phyloP scores from a whole-genome alignment of 2,888 invertebrate genomes.

The Busseola fusca region DNA sequence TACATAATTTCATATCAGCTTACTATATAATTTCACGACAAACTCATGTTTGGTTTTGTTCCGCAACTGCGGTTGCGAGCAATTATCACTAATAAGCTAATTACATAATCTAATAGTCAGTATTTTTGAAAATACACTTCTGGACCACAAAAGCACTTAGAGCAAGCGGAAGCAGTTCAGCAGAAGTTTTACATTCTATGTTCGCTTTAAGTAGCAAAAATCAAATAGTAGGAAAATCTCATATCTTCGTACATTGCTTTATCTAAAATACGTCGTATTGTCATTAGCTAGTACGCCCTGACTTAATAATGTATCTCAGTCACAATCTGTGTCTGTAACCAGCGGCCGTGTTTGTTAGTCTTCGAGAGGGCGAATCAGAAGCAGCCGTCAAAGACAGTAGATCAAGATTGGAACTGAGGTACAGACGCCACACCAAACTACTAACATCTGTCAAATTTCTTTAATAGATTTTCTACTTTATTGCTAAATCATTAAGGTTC shows the following conservation, averaged over 20 bases:
- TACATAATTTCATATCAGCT: conserved; percentile 63
- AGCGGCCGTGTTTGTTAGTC: neutral
- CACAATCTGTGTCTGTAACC: neutral
- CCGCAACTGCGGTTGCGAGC: conserved; percentile 34
- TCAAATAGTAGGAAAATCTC: conserved; percentile 23
- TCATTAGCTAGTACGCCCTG: conserved; percentile 4
- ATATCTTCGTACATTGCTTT: neutral
- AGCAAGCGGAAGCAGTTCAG: conserved; percentile 46
- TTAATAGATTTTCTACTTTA: no score
- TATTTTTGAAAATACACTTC: conserved; percentile 45
- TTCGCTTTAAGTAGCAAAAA: conserved; percentile 18
- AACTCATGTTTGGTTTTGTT: conserved; percentile 57
- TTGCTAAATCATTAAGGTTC: no score
- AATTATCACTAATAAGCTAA: conserved; percentile 28
- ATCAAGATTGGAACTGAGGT: neutral
- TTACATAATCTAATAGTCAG: conserved; percentile 47
- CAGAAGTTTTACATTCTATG: conserved; percentile 15
- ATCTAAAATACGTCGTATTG: conserved; percentile 22
- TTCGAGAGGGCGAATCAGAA: neutral
- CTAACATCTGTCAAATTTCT: no score
- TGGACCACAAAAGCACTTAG: conserved; percentile 46
- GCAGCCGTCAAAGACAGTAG: neutral
- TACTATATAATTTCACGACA: conserved; percentile 49
- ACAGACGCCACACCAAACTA: no score
- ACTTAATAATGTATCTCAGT: neutral